A percentile compares a stretch with the other conserved stretches of the same genome.
Evolutionary conservation across 2,797 vertebrate species (phyloP).

Genomic region (Dermochelys coriacea): DNA sequence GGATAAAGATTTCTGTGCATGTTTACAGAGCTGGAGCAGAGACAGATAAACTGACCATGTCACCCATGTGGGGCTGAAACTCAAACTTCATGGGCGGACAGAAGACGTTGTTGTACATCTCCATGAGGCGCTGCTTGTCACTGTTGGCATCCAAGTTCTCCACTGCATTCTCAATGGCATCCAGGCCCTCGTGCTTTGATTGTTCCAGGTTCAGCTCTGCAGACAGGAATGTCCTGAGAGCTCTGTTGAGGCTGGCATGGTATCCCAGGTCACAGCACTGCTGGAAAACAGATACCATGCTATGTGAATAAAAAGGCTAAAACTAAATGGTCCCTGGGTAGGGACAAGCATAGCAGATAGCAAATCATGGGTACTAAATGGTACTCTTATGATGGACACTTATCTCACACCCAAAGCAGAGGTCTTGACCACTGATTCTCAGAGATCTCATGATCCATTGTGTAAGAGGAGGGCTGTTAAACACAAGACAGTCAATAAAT

Average conservation of each 20-base stretch:
- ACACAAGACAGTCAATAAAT: accelerated
- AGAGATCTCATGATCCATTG: not conserved
- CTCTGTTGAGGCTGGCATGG: slow-evolving; percentile 95
- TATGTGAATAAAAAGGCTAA: not conserved
- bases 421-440: not conserved
- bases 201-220: slow-evolving; percentile 95
- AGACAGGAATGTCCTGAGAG: slow-evolving; percentile 95
- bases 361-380: accelerated
- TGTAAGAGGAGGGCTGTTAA: not conserved
- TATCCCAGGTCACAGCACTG: slow-evolving; percentile 99
- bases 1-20: not conserved
- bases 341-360: accelerated
- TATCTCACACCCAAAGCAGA: accelerated
- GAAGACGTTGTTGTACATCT: slow-evolving; percentile 98
- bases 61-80: slow-evolving; percentile 99
- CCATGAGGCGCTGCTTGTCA: slow-evolving; percentile 98
- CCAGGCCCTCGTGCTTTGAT: slow-evolving; percentile 94
- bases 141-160: slow-evolving; percentile 95
- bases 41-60: slow-evolving; percentile 87
- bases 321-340: accelerated
- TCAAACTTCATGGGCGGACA: slow-evolving; percentile 97
- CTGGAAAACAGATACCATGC: slow-evolving; percentile 59
- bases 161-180: slow-evolving; percentile 92
- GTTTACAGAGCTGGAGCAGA: not conserved
- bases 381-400: not conserved